Percentiles rank a stretch among this genome's conserved stretches.
These are phyloP conservation scores for Poecilia latipinna DNA, from an alignment of 2,113 vertebrate genomes.

Conservation along the genomic window DNA sequence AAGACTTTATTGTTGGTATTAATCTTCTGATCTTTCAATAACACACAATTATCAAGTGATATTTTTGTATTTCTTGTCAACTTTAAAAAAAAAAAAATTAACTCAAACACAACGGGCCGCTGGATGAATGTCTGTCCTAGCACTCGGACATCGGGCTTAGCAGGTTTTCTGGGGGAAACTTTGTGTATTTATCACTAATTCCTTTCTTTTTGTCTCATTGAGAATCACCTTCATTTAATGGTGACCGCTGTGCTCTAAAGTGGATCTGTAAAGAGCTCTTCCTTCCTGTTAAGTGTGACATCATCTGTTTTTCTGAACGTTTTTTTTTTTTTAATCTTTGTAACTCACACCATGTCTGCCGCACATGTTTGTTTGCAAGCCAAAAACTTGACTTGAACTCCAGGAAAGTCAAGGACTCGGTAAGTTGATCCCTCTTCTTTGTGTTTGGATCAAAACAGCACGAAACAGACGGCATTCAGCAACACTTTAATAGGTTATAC, in stretches of 20 bases:
- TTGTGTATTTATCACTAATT: too few species aligned
- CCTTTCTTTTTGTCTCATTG: background rate
- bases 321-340: constrained; percentile 2
- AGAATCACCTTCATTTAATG: background rate
- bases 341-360: constrained; percentile 5
- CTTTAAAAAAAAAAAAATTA: too few species aligned
- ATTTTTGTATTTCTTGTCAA: background rate
- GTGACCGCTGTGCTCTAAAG: background rate
- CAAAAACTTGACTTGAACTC: constrained; percentile 11
- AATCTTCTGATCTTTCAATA: too few species aligned
- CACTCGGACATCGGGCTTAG: too few species aligned
- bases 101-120: too few species aligned
- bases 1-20: too few species aligned
- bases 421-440: background rate
- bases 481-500: constrained; percentile 11
- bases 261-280: background rate
- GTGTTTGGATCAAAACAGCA: constrained; percentile 4
- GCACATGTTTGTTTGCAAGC: background rate
- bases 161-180: too few species aligned
- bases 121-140: too few species aligned
- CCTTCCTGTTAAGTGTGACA: background rate
- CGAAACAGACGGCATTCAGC: background rate
- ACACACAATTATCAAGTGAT: too few species aligned
- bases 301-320: background rate
- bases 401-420: background rate